Percentiles rank a stretch among this genome's conserved stretches.
phyloP scores from a whole-genome alignment of 2,888 invertebrate species.

The Sesia bembeciformis region DNA sequence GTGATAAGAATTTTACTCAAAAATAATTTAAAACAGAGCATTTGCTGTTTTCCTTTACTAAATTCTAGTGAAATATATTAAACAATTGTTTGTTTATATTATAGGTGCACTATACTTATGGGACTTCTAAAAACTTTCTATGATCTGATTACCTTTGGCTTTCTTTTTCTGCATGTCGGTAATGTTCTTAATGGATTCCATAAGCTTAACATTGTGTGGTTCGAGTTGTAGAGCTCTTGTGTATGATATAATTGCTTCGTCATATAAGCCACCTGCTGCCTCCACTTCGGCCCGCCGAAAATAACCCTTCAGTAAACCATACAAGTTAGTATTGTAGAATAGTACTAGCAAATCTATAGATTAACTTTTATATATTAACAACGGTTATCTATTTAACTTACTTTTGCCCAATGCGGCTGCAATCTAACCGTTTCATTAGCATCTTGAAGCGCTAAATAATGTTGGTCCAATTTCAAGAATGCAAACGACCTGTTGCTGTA shows the following conservation, averaged over 20 bases:
- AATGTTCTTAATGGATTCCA: slow-evolving; percentile 76
- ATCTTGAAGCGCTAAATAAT: slow-evolving; percentile 84
- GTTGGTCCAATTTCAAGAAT: slow-evolving; percentile 84
- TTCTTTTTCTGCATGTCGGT: slow-evolving; percentile 76
- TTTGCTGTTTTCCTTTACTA: too few relatives aligned
- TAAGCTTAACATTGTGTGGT: slow-evolving; percentile 77
- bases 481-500: slow-evolving; percentile 88
- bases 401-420: slow-evolving; percentile 87
- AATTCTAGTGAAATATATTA: too few relatives aligned
- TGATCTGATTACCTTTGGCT: slow-evolving; percentile 62
- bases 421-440: slow-evolving; percentile 83
- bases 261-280: slow-evolving; percentile 78
- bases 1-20: too few relatives aligned
- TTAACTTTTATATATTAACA: neutral
- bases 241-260: slow-evolving; percentile 80
- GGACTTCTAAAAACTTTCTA: too few relatives aligned
- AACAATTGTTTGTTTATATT: too few relatives aligned
- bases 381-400: slow-evolving; percentile 29
- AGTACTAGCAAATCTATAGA: neutral
- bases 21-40: too few relatives aligned
- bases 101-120: too few relatives aligned
- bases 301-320: slow-evolving; percentile 74
- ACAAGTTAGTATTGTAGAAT: neutral
- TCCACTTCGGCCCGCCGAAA: slow-evolving; percentile 83
- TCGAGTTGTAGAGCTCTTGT: slow-evolving; percentile 78